Evolutionary conservation across 2,888 invertebrate genomes (phyloP).

Genomic region (Eilema griseolum): DNA sequence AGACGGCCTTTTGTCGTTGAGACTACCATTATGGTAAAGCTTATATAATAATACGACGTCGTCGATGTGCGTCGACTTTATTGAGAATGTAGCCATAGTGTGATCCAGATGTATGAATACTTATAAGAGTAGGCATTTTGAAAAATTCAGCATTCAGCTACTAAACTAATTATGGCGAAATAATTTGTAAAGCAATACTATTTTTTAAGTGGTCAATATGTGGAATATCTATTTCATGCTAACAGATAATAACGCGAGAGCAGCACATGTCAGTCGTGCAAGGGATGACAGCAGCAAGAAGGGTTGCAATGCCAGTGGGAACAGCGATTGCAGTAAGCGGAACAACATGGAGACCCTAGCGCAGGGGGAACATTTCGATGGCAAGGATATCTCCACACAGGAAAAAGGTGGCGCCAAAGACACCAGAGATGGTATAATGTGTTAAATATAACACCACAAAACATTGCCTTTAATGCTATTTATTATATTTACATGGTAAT

Average conservation of each 20-base stretch:
- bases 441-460: constrained; percentile 6
- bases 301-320: constrained; percentile 77
- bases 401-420: constrained; percentile 68
- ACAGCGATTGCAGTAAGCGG: constrained; percentile 73
- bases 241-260: constrained; percentile 78
- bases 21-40: not conserved
- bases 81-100: too few relatives aligned
- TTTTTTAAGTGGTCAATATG: constrained; percentile 9
- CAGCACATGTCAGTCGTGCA: constrained; percentile 72
- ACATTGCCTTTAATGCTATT: constrained; percentile 2
- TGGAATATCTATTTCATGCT: constrained; percentile 47
- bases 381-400: constrained; percentile 74
- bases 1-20: not conserved
- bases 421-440: constrained; percentile 70
- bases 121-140: not conserved
- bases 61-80: too few relatives aligned
- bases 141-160: not conserved
- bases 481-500: not conserved
- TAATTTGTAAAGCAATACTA: not conserved
- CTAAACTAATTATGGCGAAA: not conserved
- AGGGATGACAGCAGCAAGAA: constrained; percentile 83
- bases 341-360: constrained; percentile 83
- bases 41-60: too few relatives aligned
- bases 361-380: constrained; percentile 79
- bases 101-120: not conserved